A percentile compares a stretch with the other conserved stretches of the same genome.
These are phyloP conservation scores for Heteromyza rotundicornis DNA, from an alignment of 2,888 invertebrate genomes.

Conservation along the genomic window DNA sequence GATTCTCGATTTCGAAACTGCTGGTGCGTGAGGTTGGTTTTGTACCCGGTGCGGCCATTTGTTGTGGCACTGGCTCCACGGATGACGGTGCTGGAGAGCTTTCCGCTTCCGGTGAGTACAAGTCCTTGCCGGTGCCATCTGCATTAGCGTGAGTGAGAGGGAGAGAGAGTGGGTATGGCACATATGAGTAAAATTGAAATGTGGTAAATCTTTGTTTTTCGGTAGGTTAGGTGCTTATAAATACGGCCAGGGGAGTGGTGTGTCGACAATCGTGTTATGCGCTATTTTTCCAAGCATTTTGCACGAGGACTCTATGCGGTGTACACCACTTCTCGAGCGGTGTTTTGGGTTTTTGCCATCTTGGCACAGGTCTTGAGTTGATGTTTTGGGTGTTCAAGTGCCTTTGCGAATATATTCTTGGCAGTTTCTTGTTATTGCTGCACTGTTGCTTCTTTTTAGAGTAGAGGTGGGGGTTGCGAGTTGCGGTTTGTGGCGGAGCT, in stretches of 20 bases:
- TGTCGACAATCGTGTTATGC: background rate
- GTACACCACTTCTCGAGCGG: background rate
- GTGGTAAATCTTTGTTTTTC: no score
- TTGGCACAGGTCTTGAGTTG: background rate
- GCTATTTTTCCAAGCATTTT: no score
- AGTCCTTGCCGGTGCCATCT: slow-evolving; percentile 72
- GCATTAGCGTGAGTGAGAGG: no score
- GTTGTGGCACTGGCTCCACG: slow-evolving; percentile 53
- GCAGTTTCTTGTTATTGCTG: background rate
- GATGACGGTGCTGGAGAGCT: slow-evolving; percentile 66
- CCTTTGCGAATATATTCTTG: background rate
- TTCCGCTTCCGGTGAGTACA: slow-evolving; percentile 73
- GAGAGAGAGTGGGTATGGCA: no score
- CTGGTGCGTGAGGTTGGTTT: slow-evolving; percentile 84
- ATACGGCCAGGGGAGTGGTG: background rate
- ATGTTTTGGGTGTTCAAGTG: background rate
- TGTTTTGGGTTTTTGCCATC: background rate
- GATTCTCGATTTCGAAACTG: slow-evolving; percentile 94
- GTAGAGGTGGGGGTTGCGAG: no score
- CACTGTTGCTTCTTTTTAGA: no score
- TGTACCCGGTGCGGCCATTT: slow-evolving; percentile 34
- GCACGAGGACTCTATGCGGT: background rate
- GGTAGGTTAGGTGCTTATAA: no score
- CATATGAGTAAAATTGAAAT: no score
- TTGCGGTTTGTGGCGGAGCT: no score